A percentile compares a stretch with the other conserved stretches of the same genome.
Evolutionary conservation across 2,888 invertebrate genomes (phyloP).

Genomic region (Pseudolycoriella hygida): DNA sequence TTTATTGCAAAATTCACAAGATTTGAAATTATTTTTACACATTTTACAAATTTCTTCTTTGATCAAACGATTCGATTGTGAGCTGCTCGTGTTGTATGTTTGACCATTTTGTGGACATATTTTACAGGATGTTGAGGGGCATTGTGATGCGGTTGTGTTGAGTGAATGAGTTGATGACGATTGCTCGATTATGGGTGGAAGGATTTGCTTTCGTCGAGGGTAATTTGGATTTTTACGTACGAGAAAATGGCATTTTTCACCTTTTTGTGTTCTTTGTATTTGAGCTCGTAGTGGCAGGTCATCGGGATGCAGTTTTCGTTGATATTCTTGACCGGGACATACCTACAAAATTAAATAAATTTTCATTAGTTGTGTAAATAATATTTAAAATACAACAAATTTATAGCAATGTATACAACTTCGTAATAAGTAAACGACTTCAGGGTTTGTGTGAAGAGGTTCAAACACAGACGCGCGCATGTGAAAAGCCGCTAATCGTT

Average conservation of each 20-base stretch:
- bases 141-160: background rate
- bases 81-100: background rate
- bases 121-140: background rate
- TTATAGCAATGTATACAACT: background rate
- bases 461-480: no score
- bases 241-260: constrained; percentile 58
- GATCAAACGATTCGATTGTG: no score
- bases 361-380: constrained; percentile 12
- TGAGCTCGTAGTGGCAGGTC: constrained; percentile 71
- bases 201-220: constrained; percentile 30
- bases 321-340: constrained; percentile 65
- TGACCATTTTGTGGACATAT: background rate
- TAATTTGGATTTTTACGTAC: constrained; percentile 68
- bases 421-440: no score
- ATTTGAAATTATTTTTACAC: constrained; percentile 20
- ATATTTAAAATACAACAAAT: background rate
- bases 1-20: constrained; percentile 23
- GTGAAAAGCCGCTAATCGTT: no score
- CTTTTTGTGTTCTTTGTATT: constrained; percentile 46
- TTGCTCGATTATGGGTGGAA: constrained; percentile 16
- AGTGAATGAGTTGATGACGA: constrained; percentile 6
- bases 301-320: constrained; percentile 73
- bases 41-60: constrained; percentile 14
- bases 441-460: background rate
- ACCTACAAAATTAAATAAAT: constrained; percentile 29